These are phyloP conservation scores for Propithecus deckenii DNA, from an alignment of 2,797 vertebrate species.

Conservation along the genomic window DNA sequence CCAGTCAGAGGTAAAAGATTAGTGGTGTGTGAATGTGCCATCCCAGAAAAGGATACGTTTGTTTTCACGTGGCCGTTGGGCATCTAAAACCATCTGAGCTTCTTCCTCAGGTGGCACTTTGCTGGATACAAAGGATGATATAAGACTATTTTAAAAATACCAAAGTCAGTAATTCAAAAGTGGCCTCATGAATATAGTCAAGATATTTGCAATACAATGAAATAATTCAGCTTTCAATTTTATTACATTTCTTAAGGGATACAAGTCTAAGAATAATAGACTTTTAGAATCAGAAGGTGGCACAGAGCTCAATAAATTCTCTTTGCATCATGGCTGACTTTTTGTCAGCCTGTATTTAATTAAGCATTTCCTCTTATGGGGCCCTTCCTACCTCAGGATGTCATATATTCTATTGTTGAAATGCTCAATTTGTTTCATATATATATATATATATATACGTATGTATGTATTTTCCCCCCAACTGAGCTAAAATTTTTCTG, in stretches of 20 bases:
- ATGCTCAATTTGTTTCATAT: not conserved
- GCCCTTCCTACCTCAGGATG: not conserved
- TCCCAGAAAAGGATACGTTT: not conserved
- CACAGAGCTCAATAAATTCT: not conserved
- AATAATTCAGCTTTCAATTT: not conserved
- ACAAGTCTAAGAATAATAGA: not conserved
- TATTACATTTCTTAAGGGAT: not conserved
- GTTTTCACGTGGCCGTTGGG: not conserved
- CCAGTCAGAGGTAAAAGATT: not conserved
- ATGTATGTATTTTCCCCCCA: not conserved
- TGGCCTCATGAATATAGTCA: not conserved
- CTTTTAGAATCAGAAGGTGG: not conserved
- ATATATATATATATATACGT: no score
- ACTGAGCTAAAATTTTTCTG: not conserved
- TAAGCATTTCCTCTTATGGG: not conserved
- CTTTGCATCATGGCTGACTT: not conserved
- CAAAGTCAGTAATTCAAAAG: not conserved
- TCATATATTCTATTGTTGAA: not conserved
- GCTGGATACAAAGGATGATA: not conserved
- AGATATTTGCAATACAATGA: not conserved
- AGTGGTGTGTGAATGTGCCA: not conserved
- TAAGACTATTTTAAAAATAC: not conserved
- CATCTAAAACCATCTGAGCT: not conserved
- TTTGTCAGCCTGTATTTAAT: not conserved
- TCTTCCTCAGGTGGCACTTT: not conserved